A percentile compares a stretch with the other conserved stretches of the same genome.
Conservation (phyloP, 2,888 invertebrate species). For the Scaptomyza parva region DNA sequence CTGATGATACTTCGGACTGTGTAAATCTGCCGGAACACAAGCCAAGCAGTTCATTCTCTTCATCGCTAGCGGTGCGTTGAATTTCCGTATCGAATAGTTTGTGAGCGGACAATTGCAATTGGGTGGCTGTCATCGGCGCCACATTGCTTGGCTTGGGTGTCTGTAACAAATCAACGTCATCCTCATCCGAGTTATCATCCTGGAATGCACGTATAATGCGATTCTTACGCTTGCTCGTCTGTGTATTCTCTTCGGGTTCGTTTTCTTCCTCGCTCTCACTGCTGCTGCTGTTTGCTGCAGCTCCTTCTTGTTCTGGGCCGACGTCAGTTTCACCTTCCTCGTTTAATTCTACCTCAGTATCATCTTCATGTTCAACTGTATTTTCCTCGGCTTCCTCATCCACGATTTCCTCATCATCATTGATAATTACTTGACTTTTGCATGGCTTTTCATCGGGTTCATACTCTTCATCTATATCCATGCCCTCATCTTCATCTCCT, state of each 20-base stretch:
- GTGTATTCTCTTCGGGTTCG: slow-evolving; percentile 73
- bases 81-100: slow-evolving; percentile 72
- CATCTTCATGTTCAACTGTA: slow-evolving; percentile 85
- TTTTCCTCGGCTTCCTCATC: slow-evolving; percentile 71
- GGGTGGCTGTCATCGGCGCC: slow-evolving; percentile 48
- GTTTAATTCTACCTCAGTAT: slow-evolving; percentile 54
- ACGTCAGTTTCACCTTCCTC: slow-evolving; percentile 33
- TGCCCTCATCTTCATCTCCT: slow-evolving; percentile 79
- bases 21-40: slow-evolving; percentile 87
- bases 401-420: slow-evolving; percentile 64
- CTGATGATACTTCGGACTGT: slow-evolving; percentile 76
- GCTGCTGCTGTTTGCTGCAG: slow-evolving; percentile 49
- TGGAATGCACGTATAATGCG: slow-evolving; percentile 80
- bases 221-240: slow-evolving; percentile 84
- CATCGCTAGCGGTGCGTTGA: slow-evolving; percentile 63
- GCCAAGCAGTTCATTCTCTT: slow-evolving; percentile 86
- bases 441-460: slow-evolving; percentile 75
- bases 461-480: slow-evolving; percentile 76
- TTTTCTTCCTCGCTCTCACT: slow-evolving; percentile 66
- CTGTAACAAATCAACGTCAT: slow-evolving; percentile 74
- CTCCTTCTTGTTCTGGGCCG: slow-evolving; percentile 70
- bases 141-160: slow-evolving; percentile 54
- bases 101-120: slow-evolving; percentile 57
- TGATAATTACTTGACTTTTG: slow-evolving; percentile 45
- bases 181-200: slow-evolving; percentile 82